These are phyloP conservation scores for Megatriorchis doriae DNA, from an alignment of 2,113 vertebrate species.

Conservation along the genomic window DNA sequence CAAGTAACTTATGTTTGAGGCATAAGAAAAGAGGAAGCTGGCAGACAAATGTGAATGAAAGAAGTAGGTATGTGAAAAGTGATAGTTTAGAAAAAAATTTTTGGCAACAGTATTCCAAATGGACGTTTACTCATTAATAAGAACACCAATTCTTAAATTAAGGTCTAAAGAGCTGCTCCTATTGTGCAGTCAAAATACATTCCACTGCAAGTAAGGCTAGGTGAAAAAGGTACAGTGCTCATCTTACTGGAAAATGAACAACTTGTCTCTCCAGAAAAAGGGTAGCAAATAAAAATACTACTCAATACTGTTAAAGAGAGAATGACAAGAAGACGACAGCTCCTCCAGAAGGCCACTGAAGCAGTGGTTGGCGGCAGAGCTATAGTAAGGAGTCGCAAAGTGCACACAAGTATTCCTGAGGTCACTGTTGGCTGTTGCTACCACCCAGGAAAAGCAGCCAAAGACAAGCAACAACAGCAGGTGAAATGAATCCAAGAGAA, in stretches of 20 bases:
- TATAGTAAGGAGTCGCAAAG: not conserved
- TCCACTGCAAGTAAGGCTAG: not conserved
- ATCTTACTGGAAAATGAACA: not conserved
- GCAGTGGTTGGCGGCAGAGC: not conserved
- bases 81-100: not conserved
- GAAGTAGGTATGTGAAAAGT: not conserved
- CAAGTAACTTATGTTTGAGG: not conserved
- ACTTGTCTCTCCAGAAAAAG: not conserved
- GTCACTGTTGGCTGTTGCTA: not conserved
- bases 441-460: not conserved
- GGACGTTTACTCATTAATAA: not conserved
- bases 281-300: not conserved
- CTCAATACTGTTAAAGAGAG: not conserved
- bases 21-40: not conserved
- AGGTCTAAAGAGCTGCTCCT: not conserved
- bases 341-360: not conserved
- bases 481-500: not conserved
- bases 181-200: not conserved
- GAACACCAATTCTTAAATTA: not conserved
- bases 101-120: not conserved
- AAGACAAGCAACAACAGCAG: not conserved
- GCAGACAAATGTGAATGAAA: not conserved
- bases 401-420: not conserved
- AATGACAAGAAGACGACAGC: fast-evolving
- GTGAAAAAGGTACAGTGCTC: not conserved